Percentiles rank a stretch among this genome's conserved stretches.
Evolutionary conservation across 1,140 invertebrate genomes (phyloP).

Genomic region (Bombus picipes): DNA sequence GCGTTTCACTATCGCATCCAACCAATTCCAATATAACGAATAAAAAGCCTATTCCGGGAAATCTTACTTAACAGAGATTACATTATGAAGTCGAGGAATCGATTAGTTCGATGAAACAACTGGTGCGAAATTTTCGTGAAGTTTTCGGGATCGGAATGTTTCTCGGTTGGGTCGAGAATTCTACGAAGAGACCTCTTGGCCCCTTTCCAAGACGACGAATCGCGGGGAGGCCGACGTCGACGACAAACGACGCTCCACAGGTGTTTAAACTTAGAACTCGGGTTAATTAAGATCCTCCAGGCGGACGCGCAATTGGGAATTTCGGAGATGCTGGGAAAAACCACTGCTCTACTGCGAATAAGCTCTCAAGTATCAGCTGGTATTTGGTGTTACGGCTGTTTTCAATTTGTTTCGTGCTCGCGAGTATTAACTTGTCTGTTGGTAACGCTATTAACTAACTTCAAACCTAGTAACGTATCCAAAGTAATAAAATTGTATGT

Average conservation of each 20-base stretch:
- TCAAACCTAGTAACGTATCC: no score
- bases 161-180: conserved; percentile 25
- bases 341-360: conserved; percentile 38
- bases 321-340: conserved; percentile 55
- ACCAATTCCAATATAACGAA: no score
- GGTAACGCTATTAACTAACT: not conserved
- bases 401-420: not conserved
- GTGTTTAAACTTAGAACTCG: conserved; percentile 72
- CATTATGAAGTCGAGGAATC: no score
- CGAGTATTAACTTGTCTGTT: not conserved
- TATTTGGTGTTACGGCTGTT: not conserved
- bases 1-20: not conserved
- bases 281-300: conserved; percentile 66
- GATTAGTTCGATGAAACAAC: conserved; percentile 1
- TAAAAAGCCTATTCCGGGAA: not conserved
- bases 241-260: conserved; percentile 65
- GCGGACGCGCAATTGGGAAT: conserved; percentile 62
- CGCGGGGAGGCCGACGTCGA: conserved; percentile 39
- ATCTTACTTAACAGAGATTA: not conserved
- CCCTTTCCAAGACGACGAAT: conserved; percentile 54
- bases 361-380: not conserved
- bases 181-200: conserved; percentile 53
- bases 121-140: not conserved
- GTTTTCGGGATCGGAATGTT: conserved; percentile 46
- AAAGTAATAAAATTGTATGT: no score